Conservation (phyloP, 1,140 invertebrate species). For the Anthonomus grandis region DNA sequence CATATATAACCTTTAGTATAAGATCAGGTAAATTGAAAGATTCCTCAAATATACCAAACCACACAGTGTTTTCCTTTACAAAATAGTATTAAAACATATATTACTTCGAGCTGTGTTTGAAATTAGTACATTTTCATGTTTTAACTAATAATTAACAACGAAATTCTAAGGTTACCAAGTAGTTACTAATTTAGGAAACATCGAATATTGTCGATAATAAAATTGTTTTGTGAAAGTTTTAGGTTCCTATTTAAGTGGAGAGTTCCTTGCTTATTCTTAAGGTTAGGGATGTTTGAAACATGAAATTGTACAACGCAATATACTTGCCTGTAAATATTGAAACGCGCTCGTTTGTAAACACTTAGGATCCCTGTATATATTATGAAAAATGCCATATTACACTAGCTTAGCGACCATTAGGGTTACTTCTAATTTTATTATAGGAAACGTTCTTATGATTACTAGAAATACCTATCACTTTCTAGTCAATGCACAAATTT, state of each 20-base stretch:
- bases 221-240: background rate
- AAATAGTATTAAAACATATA: slow-evolving; percentile 6
- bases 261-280: background rate
- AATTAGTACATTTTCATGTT: background rate
- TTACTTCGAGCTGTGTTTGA: slow-evolving; percentile 7
- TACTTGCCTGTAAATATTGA: too few relatives aligned
- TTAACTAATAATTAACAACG: background rate
- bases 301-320: slow-evolving; percentile 12
- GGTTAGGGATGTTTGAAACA: slow-evolving; percentile 6
- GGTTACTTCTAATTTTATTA: too few relatives aligned
- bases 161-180: slow-evolving; percentile 1
- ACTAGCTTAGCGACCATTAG: too few relatives aligned
- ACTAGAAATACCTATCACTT: too few relatives aligned
- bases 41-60: too few relatives aligned
- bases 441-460: too few relatives aligned
- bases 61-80: background rate
- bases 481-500: too few relatives aligned
- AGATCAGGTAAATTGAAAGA: slow-evolving; percentile 11
- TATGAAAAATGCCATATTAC: background rate
- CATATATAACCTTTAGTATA: background rate
- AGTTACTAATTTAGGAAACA: slow-evolving; percentile 8
- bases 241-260: background rate
- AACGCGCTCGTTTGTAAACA: background rate
- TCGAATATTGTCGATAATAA: background rate
- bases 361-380: slow-evolving; percentile 1